Evolutionary conservation across 2,888 invertebrate species (phyloP).

Genomic region (Cheilosia vulpina): DNA sequence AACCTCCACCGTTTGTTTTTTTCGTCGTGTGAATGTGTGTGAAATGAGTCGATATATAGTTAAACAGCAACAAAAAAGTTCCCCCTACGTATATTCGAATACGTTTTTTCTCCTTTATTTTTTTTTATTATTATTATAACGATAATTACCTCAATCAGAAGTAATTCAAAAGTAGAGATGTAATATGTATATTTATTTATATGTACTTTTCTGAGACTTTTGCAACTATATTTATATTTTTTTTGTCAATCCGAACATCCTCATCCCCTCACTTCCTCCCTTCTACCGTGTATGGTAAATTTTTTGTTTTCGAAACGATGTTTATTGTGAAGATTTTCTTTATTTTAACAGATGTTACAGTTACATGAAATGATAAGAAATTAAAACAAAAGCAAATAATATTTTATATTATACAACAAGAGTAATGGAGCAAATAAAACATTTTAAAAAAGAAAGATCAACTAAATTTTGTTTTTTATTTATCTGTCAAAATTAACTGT

Average conservation of each 20-base stretch:
- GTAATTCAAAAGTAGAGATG: conserved; percentile 48
- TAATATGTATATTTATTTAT: conserved; percentile 53
- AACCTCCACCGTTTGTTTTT: conserved; percentile 64
- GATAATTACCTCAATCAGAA: conserved; percentile 55
- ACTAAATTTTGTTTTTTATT: conserved; percentile 4
- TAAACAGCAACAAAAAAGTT: conserved; percentile 26
- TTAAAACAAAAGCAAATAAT: conserved; percentile 41
- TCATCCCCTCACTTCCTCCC: background rate
- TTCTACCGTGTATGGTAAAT: background rate
- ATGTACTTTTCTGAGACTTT: conserved; percentile 35
- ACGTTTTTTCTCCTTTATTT: conserved; percentile 12
- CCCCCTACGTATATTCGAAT: conserved; percentile 9
- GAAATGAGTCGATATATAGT: conserved; percentile 57
- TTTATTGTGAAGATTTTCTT: conserved; percentile 56
- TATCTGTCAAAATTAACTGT: background rate
- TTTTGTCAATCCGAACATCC: background rate
- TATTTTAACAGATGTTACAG: conserved; percentile 62
- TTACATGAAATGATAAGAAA: conserved; percentile 43
- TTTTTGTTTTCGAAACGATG: conserved; percentile 42
- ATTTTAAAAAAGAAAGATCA: conserved; percentile 31
- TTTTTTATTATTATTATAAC: conserved; percentile 23
- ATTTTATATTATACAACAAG: conserved; percentile 71
- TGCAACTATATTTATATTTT: conserved; percentile 34
- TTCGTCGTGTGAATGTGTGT: conserved; percentile 47
- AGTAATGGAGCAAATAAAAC: conserved; percentile 70